A percentile compares a stretch with the other conserved stretches of the same genome.
phyloP scores from a whole-genome alignment of 2,797 vertebrate species.

The Lacerta agilis region DNA sequence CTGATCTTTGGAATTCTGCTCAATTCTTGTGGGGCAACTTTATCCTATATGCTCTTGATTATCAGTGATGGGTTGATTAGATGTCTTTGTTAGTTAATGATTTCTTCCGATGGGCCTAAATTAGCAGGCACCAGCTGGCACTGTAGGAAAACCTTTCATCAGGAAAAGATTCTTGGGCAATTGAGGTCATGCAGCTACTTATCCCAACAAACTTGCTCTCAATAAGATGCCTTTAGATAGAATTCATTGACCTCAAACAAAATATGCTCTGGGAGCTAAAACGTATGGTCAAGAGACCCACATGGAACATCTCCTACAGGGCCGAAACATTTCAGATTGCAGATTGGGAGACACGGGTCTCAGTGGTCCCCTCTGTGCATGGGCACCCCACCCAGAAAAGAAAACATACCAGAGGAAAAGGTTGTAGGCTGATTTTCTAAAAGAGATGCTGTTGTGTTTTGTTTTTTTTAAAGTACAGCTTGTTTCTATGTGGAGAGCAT shows the following conservation, averaged over 20 bases:
- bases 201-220: background rate
- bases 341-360: background rate
- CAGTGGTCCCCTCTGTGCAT: background rate
- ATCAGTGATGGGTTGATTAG: conserved; percentile 33
- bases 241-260: background rate
- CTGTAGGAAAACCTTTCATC: conserved; percentile 10
- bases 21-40: conserved; percentile 17
- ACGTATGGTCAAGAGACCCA: background rate
- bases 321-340: background rate
- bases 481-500: background rate
- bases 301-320: background rate
- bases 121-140: background rate
- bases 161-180: background rate
- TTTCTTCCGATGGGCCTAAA: conserved; percentile 39
- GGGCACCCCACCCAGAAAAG: background rate
- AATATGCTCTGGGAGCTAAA: background rate
- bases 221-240: background rate
- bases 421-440: background rate
- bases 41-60: background rate
- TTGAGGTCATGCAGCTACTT: background rate
- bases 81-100: conserved; percentile 62
- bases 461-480: too few species aligned
- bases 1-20: conserved; percentile 53
- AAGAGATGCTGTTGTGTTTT: too few species aligned
- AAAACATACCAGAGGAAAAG: too few species aligned